These are phyloP conservation scores for Blastobasis adustella DNA, from an alignment of 2,888 invertebrate species.

Conservation along the genomic window DNA sequence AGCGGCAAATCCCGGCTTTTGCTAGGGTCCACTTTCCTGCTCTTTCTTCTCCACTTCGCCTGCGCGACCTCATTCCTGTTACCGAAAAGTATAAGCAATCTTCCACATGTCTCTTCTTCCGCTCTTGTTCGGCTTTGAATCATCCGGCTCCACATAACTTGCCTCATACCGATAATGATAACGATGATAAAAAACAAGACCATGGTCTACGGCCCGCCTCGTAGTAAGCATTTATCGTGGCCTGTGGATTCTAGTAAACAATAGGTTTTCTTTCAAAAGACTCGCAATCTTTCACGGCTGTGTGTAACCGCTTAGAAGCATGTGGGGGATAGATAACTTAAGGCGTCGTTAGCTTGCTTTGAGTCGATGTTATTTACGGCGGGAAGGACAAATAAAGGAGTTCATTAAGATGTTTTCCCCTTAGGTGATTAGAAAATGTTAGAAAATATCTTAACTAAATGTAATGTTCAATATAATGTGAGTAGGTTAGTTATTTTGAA, in stretches of 20 bases:
- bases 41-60: too few relatives aligned
- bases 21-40: too few relatives aligned
- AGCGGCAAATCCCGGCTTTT: too few relatives aligned
- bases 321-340: slow-evolving; percentile 26
- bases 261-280: not conserved
- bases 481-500: too few relatives aligned
- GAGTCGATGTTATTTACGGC: slow-evolving; percentile 40
- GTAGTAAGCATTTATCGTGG: not conserved
- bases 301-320: slow-evolving; percentile 18
- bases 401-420: slow-evolving; percentile 37
- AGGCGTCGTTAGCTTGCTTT: slow-evolving; percentile 48
- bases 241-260: not conserved
- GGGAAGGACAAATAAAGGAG: slow-evolving; percentile 37
- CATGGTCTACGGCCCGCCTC: not conserved
- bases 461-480: too few relatives aligned
- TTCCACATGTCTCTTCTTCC: not conserved
- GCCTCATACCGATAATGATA: too few relatives aligned
- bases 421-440: too few relatives aligned
- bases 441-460: too few relatives aligned
- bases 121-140: not conserved
- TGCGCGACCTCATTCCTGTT: not conserved
- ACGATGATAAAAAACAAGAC: too few relatives aligned
- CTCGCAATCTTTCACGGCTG: slow-evolving; percentile 3
- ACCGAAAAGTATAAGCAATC: not conserved
- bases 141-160: not conserved